Percentiles rank a stretch among this genome's conserved stretches.
Evolutionary conservation across 92 coral and sea anemone species (phyloP).

Genomic region (Galaxea fascicularis): DNA sequence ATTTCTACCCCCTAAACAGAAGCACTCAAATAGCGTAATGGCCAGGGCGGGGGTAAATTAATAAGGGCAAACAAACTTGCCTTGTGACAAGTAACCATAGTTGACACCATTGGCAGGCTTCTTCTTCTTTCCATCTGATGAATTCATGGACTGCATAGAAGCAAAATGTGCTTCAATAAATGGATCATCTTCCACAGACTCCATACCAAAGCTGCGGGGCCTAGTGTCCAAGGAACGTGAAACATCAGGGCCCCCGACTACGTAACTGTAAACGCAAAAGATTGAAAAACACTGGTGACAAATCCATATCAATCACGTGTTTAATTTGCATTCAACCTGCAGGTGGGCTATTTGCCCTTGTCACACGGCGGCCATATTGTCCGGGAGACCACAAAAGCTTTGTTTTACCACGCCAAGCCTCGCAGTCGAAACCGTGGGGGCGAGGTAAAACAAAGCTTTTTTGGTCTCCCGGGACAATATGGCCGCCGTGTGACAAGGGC

Average conservation of each 20-base stretch:
- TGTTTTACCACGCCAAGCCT: too few relatives aligned
- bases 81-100: slow-evolving; percentile 88
- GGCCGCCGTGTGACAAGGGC: too few relatives aligned
- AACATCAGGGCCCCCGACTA: slow-evolving; percentile 75
- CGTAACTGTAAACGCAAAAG: slow-evolving; percentile 50
- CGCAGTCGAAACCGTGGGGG: too few relatives aligned
- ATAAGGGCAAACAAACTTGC: neutral
- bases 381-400: too few relatives aligned
- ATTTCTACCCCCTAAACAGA: too few relatives aligned
- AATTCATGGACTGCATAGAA: slow-evolving; percentile 52
- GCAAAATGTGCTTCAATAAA: slow-evolving; percentile 89
- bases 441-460: too few relatives aligned
- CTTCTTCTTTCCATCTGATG: slow-evolving; percentile 72
- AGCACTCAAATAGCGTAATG: too few relatives aligned
- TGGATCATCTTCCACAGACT: slow-evolving; percentile 96
- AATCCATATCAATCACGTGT: slow-evolving; percentile 2
- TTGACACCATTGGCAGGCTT: slow-evolving; percentile 71
- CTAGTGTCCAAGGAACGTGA: slow-evolving; percentile 49
- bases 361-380: too few relatives aligned
- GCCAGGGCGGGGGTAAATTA: too few relatives aligned
- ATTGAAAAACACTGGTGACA: neutral
- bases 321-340: neutral
- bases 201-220: slow-evolving; percentile 81
- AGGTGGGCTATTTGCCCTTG: neutral
- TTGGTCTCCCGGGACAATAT: too few relatives aligned